Conservation (phyloP, 2,797 vertebrate genomes). For the Muscicapa striata region DNA sequence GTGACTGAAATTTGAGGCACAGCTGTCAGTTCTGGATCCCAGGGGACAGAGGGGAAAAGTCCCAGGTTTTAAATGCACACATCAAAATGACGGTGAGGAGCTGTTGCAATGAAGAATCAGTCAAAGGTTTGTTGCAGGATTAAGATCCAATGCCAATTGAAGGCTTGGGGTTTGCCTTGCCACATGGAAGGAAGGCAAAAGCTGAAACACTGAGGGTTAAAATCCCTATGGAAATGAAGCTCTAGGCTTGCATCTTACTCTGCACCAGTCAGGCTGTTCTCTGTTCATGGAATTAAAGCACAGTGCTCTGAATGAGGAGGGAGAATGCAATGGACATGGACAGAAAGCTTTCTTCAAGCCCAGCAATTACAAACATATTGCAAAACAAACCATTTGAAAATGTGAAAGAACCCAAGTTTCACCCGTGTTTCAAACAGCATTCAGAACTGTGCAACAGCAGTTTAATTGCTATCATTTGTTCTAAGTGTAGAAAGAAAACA, state of each 20-base stretch:
- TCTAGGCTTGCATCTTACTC: constrained; percentile 54
- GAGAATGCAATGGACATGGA: constrained; percentile 26
- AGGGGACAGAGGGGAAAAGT: neutral
- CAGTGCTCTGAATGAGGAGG: constrained; percentile 5
- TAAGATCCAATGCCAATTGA: neutral
- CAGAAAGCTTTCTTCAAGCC: constrained; percentile 9
- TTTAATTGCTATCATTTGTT: neutral
- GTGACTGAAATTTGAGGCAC: constrained; percentile 11
- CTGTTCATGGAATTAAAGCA: neutral
- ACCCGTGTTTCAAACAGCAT: neutral
- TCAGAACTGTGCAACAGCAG: neutral
- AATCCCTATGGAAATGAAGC: constrained; percentile 18
- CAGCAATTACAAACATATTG: neutral
- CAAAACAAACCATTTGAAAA: neutral
- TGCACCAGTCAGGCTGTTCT: constrained; percentile 72
- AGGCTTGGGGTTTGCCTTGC: constrained; percentile 1
- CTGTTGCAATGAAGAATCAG: neutral
- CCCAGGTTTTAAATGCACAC: neutral
- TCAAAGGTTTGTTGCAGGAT: neutral
- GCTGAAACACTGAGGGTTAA: neutral
- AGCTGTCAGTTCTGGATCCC: constrained; percentile 8
- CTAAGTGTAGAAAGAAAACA: neutral
- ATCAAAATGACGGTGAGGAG: constrained; percentile 11
- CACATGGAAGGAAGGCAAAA: neutral
- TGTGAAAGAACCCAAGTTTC: neutral